Base-by-base conservation (phyloP, 2,113 vertebrate species). In the Saguinus midas region DNA sequence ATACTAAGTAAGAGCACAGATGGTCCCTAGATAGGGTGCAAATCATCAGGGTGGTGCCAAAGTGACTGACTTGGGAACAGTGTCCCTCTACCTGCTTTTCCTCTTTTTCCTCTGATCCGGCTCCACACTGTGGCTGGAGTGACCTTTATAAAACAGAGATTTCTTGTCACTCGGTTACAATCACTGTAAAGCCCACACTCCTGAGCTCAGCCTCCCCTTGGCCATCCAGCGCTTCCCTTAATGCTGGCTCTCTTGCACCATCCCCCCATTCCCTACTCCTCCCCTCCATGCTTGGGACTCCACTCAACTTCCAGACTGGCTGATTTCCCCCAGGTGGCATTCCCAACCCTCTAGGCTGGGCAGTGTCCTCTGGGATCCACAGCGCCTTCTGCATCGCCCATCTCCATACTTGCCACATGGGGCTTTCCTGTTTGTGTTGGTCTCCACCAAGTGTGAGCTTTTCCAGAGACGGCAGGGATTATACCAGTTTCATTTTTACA, bases 161-260 rank as follows among this genome's bases (percentile, higher is more conserved):
- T 58, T 90, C 72, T 9, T 2, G 35, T 92, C 12, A n/a, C 37
- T 66, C 43, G 5, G 25, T 70, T 25, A 10, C 8, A 29, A 5
- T 58, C 57, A 13, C 29, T 16, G 18, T 83, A 2, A 76, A 76
- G 25, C 40, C 11, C 76, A 21, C 17, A 17, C 35, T 7, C 70
- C 70, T 70, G 18, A 52, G 52, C 52, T 64, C 78, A 1, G 2
- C 27, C 48, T 27, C 18, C 32, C 17, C 13, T 35, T 64, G 7
- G 23, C 45, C 10, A 4, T 57, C 0, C 0, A 7, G 64, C 61
- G 16, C 32, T 7, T 35, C 25, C 2, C 2, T 1, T 40, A 14
- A 16, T 11, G 45, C 37, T 73, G 45, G n/a, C 16, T 1, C 9
- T 27, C 6, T 8, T 9, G 17, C 48, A 58, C 18, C 40, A 29